These are phyloP conservation scores for Panopea generosa DNA, from an alignment of 2,888 invertebrate species.

Conservation along the genomic window DNA sequence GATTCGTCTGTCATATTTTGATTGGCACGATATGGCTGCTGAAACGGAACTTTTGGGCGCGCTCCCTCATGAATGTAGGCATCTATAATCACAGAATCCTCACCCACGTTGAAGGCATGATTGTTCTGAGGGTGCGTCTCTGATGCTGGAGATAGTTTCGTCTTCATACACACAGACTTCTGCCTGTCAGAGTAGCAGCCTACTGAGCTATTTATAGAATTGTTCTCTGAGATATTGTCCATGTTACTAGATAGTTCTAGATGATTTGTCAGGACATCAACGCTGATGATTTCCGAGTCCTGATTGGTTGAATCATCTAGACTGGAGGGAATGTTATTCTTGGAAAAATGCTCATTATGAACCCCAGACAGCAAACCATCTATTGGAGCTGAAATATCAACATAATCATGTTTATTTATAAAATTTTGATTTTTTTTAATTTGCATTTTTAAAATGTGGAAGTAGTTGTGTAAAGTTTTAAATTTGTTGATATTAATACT, in stretches of 20 bases:
- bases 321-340: conserved; percentile 42
- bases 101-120: conserved; percentile 66
- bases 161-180: conserved; percentile 56
- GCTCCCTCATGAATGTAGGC: conserved; percentile 67
- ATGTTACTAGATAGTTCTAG: conserved; percentile 41
- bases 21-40: conserved; percentile 40
- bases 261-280: conserved; percentile 60
- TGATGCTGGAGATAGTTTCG: conserved; percentile 74
- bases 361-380: conserved; percentile 61
- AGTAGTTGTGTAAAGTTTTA: no score
- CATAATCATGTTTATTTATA: no score
- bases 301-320: conserved; percentile 38
- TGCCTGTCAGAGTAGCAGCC: conserved; percentile 50
- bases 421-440: no score
- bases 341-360: conserved; percentile 51
- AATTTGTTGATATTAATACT: background rate
- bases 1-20: conserved; percentile 43
- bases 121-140: conserved; percentile 72
- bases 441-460: no score
- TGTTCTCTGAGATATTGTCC: conserved; percentile 43
- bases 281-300: conserved; percentile 57
- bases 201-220: conserved; percentile 27
- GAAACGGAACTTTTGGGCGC: conserved; percentile 69
- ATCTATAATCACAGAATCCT: conserved; percentile 62
- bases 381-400: conserved; percentile 47